Evolutionary conservation across 2,797 vertebrate species (phyloP), one percentile per base, ranked within the genome.

Genomic region (Oreochromis grahami): DNA sequence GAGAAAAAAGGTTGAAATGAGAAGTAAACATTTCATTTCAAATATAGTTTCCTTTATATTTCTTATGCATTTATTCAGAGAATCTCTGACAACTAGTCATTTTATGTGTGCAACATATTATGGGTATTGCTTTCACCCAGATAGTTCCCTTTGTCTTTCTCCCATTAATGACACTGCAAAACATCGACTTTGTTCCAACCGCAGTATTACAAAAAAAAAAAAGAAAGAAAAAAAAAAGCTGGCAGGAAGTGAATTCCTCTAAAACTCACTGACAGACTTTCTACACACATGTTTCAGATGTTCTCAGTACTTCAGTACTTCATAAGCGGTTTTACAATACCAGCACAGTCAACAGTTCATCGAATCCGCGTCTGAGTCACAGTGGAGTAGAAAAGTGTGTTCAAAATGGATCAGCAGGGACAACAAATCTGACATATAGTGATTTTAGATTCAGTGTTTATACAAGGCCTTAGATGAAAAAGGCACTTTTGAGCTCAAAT

Each of bases 221-320:
- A n/a, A 11, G 2, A 51, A n/a, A n/a, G 3, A n/a, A 51, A 6
- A 32, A 32, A 11, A 87, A 87, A 79, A 87, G 79, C 82, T 78
- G 89, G 79, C 94, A 93, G 94, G 92, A 95, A 93, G 91, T 88
- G 82, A 89, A 95, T 93, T 95, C 92, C 91, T 89, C 87, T 81
- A 76, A 81, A 86, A 84, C 87, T 88, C 84, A 53, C 85, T 91
- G 89, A 88, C n/a, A 86, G 84, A 78, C 87, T 77, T 50, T 84
- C 82, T 52, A 81, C 91, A 89, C 92, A 94, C 86, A 29, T 93
- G 90, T 88, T 91, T 74, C 76, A 92, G 93, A 96, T 88, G 89
- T 86, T 88, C 93, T 91, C 89, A 86, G 70, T 51, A 26, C 21
- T 55, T 90, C 89, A 86, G 52, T 55, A 34, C 45, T 74, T 74